Percentiles rank a stretch among this genome's conserved stretches.
These are phyloP conservation scores for Hermetia illucens DNA, from an alignment of 1,140 invertebrate species.

Conservation along the genomic window DNA sequence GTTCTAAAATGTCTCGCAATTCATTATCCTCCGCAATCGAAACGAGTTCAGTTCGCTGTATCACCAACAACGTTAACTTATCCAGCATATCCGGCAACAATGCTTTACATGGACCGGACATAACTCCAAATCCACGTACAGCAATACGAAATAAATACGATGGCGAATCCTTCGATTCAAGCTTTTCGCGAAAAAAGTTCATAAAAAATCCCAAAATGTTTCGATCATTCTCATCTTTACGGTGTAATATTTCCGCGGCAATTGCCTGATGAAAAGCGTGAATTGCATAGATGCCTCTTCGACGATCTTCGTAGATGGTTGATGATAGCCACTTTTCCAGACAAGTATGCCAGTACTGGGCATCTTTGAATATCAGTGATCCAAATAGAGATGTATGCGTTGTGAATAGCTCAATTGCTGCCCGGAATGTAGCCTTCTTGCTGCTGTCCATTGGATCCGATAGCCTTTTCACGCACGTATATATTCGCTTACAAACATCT, in stretches of 20 bases:
- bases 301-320: slow-evolving; percentile 11
- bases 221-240: slow-evolving; percentile 8
- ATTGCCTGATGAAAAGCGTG: slow-evolving; percentile 24
- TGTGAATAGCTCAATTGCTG: slow-evolving; percentile 15
- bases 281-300: slow-evolving; percentile 16
- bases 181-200: slow-evolving; percentile 8
- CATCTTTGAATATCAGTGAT: slow-evolving; percentile 16
- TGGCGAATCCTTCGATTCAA: slow-evolving; percentile 7
- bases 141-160: slow-evolving; percentile 17
- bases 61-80: slow-evolving; percentile 18
- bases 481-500: background rate
- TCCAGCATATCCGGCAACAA: slow-evolving; percentile 14
- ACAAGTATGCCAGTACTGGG: slow-evolving; percentile 20
- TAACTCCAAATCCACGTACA: slow-evolving; percentile 25
- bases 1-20: slow-evolving; percentile 12
- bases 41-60: slow-evolving; percentile 22
- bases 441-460: slow-evolving; percentile 1
- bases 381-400: slow-evolving; percentile 15
- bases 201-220: slow-evolving; percentile 18
- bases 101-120: slow-evolving; percentile 14
- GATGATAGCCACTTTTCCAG: slow-evolving; percentile 10
- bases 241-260: slow-evolving; percentile 12
- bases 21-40: slow-evolving; percentile 17
- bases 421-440: slow-evolving; percentile 9
- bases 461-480: slow-evolving; percentile 1